Evolutionary conservation across 2,797 vertebrate genomes (phyloP).

Genomic region (Enoplosus armatus): DNA sequence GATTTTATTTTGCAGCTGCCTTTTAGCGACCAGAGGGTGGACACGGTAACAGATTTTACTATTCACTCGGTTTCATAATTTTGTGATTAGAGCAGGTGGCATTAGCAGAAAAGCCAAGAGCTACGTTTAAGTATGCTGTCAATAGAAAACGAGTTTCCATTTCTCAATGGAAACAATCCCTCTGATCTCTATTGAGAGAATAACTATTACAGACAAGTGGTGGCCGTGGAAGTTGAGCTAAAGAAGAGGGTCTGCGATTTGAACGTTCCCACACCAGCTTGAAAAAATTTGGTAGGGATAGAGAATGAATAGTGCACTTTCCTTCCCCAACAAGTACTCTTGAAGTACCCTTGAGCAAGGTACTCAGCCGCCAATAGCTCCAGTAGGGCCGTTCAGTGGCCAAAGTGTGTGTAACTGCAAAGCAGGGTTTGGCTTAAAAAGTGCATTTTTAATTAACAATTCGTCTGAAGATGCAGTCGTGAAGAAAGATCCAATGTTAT

Average conservation of each 20-base stretch:
- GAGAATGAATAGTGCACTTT: conserved; percentile 20
- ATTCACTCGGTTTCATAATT: neutral
- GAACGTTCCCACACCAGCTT: conserved; percentile 45
- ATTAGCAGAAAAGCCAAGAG: neutral
- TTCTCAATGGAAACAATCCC: neutral
- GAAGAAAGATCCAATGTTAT: conserved; percentile 9
- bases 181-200: conserved; percentile 3
- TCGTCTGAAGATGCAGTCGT: neutral
- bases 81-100: neutral
- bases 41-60: neutral
- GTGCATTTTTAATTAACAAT: conserved; percentile 11
- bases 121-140: neutral
- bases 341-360: conserved; percentile 46
- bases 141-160: conserved; percentile 2
- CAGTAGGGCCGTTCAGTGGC: neutral
- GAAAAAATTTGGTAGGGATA: neutral
- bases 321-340: conserved; percentile 18
- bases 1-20: neutral
- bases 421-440: conserved; percentile 8
- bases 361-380: conserved; percentile 31
- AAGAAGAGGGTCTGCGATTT: conserved; percentile 22
- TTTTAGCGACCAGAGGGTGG: neutral
- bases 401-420: neutral
- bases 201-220: conserved; percentile 2
- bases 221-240: neutral